A percentile compares a stretch with the other conserved stretches of the same genome.
Evolutionary conservation across 2,797 vertebrate genomes (phyloP).

Genomic region (Muscicapa striata): DNA sequence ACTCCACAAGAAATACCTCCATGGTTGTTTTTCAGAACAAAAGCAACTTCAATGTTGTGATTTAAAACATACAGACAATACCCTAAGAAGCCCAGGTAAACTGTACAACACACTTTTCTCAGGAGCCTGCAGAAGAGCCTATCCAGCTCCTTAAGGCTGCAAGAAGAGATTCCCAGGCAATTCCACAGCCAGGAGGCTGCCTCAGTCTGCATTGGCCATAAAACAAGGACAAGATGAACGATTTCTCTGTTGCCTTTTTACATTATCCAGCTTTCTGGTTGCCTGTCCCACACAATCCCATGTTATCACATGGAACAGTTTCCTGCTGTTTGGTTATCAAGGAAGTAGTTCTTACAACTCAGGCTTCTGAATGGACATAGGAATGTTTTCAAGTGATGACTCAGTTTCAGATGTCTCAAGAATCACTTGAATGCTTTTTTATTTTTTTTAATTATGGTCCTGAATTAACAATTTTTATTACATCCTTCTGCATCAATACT

Average conservation of each 20-base stretch:
- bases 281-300: neutral
- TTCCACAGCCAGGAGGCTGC: neutral
- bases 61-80: neutral
- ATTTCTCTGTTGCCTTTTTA: neutral
- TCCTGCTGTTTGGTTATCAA: neutral
- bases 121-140: neutral
- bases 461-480: neutral
- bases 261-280: neutral
- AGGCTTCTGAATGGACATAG: neutral
- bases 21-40: neutral
- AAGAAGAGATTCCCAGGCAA: neutral
- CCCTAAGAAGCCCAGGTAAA: neutral
- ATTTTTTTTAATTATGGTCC: neutral
- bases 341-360: neutral
- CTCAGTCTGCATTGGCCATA: neutral
- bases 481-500: neutral
- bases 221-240: neutral
- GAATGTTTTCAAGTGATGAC: neutral
- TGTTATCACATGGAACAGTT: neutral
- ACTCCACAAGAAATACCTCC: neutral
- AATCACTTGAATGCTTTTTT: neutral
- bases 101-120: neutral
- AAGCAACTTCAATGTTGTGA: neutral
- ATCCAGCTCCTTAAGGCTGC: neutral
- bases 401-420: neutral